Evolutionary conservation across 2,113 vertebrate species (phyloP).

Genomic region (Tinamus guttatus): DNA sequence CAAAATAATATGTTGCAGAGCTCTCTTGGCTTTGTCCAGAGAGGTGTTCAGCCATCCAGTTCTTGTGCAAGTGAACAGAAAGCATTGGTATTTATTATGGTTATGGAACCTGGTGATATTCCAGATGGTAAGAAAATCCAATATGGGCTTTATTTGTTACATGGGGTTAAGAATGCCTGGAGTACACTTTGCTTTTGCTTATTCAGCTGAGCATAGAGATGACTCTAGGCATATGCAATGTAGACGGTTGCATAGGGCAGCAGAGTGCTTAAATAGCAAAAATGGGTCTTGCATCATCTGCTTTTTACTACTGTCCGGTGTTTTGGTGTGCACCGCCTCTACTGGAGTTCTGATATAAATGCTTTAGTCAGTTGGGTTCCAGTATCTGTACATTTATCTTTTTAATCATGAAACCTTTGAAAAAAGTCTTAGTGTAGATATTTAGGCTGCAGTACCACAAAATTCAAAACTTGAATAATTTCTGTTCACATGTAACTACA

Average conservation of each 20-base stretch:
- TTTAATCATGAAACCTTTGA: not conserved
- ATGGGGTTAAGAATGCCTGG: not conserved
- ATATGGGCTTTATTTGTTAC: not conserved
- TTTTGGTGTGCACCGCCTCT: not conserved
- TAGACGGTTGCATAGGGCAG: not conserved
- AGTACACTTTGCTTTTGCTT: not conserved
- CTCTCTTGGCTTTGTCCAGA: not conserved
- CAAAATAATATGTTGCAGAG: not conserved
- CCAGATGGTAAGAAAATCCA: not conserved
- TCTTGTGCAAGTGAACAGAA: not conserved
- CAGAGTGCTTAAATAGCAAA: not conserved
- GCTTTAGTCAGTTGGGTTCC: not conserved
- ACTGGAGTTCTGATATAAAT: not conserved
- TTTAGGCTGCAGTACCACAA: not conserved
- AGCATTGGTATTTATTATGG: not conserved
- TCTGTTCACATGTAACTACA: not conserved
- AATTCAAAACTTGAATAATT: not conserved
- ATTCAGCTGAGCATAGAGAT: not conserved
- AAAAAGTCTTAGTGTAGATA: not conserved
- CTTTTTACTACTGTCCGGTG: not conserved
- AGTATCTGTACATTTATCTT: not conserved
- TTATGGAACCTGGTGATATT: not conserved
- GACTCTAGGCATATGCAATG: not conserved
- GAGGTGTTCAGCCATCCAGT: too few species aligned
- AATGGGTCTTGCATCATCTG: not conserved